Evolutionary conservation across 2,888 invertebrate genomes (phyloP).

Genomic region (Piscicola geometra): DNA sequence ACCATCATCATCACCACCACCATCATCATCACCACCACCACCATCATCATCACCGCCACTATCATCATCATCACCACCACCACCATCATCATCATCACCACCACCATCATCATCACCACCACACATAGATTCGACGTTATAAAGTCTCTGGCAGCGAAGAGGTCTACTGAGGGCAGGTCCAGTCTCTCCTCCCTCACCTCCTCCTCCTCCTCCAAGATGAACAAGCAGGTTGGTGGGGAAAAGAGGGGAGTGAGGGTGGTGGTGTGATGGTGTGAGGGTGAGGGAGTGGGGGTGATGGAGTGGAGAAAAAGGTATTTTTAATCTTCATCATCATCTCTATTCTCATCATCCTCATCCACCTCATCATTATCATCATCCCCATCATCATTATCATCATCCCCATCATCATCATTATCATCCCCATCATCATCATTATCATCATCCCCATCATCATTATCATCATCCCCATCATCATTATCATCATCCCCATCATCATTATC

Average conservation of each 20-base stretch:
- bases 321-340: constrained; percentile 65
- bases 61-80: no score
- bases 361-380: constrained; percentile 70
- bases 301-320: background rate
- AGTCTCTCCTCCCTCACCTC: background rate
- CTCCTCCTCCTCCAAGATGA: background rate
- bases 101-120: no score
- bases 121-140: background rate
- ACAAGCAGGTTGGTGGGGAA: background rate
- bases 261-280: background rate
- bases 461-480: no score
- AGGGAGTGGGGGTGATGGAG: background rate
- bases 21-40: no score
- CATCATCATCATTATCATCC: no score
- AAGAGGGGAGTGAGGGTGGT: background rate
- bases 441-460: no score
- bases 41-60: no score
- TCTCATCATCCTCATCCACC: constrained; percentile 65
- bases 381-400: constrained; percentile 69
- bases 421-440: no score
- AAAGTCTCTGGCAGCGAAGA: background rate
- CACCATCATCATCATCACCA: no score
- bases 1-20: no score
- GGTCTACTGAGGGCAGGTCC: background rate
- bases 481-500: no score